Evolutionary conservation across 2,888 invertebrate species (phyloP).

Genomic region (Agonopterix alstromeriana): DNA sequence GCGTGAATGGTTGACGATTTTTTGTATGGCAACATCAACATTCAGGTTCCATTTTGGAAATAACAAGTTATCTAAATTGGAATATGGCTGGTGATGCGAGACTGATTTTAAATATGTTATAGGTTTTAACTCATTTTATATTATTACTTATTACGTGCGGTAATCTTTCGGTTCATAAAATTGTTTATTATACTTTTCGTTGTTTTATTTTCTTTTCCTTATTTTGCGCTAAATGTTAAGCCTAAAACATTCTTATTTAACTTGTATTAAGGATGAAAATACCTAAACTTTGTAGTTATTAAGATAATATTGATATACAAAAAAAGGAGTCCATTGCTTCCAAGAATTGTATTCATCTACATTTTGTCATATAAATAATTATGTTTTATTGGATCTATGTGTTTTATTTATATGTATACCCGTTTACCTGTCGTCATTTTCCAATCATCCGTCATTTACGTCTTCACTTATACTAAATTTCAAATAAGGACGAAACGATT

Average conservation of each 20-base stretch:
- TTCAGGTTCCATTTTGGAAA: slow-evolving; percentile 29
- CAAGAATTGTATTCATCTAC: slow-evolving; percentile 64
- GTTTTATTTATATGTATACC: slow-evolving; percentile 18
- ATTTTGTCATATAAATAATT: slow-evolving; percentile 57
- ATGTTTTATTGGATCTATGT: slow-evolving; percentile 37
- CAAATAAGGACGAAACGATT: too few species aligned
- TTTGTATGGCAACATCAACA: slow-evolving; percentile 42
- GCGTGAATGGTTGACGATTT: background rate
- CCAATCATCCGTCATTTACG: too few species aligned
- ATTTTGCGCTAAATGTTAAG: slow-evolving; percentile 9
- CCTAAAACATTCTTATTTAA: background rate
- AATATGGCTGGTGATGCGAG: slow-evolving; percentile 43
- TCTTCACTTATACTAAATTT: too few species aligned
- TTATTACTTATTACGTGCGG: slow-evolving; percentile 19
- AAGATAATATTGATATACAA: slow-evolving; percentile 20
- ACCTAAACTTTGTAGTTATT: slow-evolving; percentile 3
- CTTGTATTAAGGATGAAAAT: slow-evolving; percentile 6
- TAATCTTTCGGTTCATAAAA: slow-evolving; percentile 5
- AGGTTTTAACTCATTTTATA: slow-evolving; percentile 13
- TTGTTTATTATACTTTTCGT: slow-evolving; percentile 12
- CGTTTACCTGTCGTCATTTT: too few species aligned
- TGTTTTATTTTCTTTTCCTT: slow-evolving; percentile 13
- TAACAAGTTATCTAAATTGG: slow-evolving; percentile 18
- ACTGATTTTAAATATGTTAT: slow-evolving; percentile 35
- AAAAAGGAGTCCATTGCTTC: slow-evolving; percentile 63